These are phyloP conservation scores for Quadroppia sp. DNA, from an alignment of 2,888 invertebrate genomes.

Conservation along the genomic window DNA sequence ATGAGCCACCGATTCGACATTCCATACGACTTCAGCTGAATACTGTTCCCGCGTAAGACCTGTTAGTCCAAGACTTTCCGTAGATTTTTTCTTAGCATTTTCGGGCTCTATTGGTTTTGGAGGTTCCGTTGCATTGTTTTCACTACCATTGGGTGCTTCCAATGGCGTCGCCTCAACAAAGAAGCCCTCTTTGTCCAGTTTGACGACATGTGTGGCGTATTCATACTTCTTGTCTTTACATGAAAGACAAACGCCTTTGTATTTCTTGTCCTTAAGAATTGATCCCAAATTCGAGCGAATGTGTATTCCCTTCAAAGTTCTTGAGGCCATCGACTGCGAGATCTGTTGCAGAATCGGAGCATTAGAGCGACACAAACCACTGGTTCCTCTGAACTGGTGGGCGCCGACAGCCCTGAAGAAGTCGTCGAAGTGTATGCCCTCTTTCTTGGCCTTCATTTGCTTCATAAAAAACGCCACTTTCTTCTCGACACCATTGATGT, in stretches of 20 bases:
- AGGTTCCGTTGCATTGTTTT: not conserved
- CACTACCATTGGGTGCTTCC: too few relatives aligned
- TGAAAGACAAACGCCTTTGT: conserved; percentile 18
- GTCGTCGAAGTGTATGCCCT: conserved; percentile 28
- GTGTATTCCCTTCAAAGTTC: not conserved
- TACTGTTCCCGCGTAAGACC: not conserved
- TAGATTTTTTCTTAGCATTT: not conserved
- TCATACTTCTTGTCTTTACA: conserved; percentile 43
- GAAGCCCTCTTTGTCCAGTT: conserved; percentile 59
- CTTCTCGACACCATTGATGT: not conserved
- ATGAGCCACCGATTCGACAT: conserved; percentile 32
- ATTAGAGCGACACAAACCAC: conserved; percentile 61
- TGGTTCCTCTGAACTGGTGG: conserved; percentile 64
- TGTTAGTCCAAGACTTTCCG: not conserved
- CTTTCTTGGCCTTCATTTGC: not conserved
- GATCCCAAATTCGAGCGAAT: not conserved
- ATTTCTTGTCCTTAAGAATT: not conserved
- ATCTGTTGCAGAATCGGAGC: conserved; percentile 50
- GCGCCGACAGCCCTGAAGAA: conserved; percentile 59
- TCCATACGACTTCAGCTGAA: conserved; percentile 22
- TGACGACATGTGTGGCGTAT: conserved; percentile 60
- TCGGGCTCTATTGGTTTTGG: not conserved
- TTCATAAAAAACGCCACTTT: conserved; percentile 22
- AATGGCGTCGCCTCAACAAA: not conserved
- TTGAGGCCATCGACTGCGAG: not conserved